Conservation (phyloP, 1,140 invertebrate species). For the Rhagoletis pomonella region DNA sequence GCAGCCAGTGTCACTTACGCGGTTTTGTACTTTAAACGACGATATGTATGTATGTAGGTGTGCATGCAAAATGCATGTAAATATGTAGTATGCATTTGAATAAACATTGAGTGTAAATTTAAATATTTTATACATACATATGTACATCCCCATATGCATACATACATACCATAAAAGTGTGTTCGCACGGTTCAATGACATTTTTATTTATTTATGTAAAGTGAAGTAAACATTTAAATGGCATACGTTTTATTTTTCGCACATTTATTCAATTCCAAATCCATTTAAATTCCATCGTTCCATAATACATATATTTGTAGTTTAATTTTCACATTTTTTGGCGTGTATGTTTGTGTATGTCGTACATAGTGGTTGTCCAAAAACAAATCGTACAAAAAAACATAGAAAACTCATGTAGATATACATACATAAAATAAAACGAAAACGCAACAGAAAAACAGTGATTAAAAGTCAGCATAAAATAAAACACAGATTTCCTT, state of each 20-base stretch:
- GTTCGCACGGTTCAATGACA: conserved; percentile 21
- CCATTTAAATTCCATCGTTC: background rate
- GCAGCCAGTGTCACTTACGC: too few relatives aligned
- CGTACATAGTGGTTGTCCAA: background rate
- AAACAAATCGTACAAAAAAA: too few relatives aligned
- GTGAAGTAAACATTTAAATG: background rate
- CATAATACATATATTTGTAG: background rate
- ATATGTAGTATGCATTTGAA: too few relatives aligned
- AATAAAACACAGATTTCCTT: too few relatives aligned
- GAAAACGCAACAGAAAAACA: too few relatives aligned
- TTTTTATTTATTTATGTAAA: background rate
- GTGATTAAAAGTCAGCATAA: too few relatives aligned
- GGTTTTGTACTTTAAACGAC: too few relatives aligned
- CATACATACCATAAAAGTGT: background rate
- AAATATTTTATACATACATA: background rate
- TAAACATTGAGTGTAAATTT: too few relatives aligned
- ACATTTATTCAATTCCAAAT: background rate
- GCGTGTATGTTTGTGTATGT: background rate
- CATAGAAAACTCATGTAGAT: too few relatives aligned
- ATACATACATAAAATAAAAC: too few relatives aligned
- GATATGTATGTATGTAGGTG: background rate
- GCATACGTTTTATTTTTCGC: too few relatives aligned
- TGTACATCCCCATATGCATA: background rate
- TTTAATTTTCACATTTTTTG: background rate
- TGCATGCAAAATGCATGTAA: too few relatives aligned